Evolutionary conservation across 2,797 vertebrate species (phyloP).

Genomic region (Danio jaintianensis): DNA sequence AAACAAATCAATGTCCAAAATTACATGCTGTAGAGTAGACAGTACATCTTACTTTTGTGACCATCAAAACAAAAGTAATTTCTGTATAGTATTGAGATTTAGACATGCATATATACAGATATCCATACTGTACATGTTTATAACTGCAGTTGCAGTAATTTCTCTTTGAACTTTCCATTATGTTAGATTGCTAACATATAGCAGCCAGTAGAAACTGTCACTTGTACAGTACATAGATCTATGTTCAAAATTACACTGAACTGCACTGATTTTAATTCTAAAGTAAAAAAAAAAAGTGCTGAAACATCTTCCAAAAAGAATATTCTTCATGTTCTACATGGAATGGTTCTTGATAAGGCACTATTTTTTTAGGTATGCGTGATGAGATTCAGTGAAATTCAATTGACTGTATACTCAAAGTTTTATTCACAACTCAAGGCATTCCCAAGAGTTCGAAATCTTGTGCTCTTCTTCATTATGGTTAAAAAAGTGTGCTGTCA

Average conservation of each 20-base stretch:
- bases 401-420: background rate
- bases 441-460: background rate
- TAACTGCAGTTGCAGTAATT: too few relatives aligned
- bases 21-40: too few relatives aligned
- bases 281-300: background rate
- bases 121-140: too few relatives aligned
- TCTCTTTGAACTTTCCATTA: too few relatives aligned
- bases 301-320: background rate
- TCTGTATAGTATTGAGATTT: too few relatives aligned
- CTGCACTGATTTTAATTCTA: background rate
- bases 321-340: background rate
- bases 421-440: background rate
- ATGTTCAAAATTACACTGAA: background rate
- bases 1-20: too few relatives aligned
- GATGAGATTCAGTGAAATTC: background rate
- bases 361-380: background rate
- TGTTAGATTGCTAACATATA: too few relatives aligned
- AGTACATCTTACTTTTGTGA: too few relatives aligned
- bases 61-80: too few relatives aligned
- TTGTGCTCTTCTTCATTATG: background rate
- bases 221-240: too few relatives aligned
- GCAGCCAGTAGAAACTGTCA: too few relatives aligned
- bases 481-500: conserved; percentile 12
- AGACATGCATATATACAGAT: too few relatives aligned
- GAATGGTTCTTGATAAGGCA: background rate